Conservation (phyloP, 2,113 vertebrate species). For the Emydura subglobosa region DNA sequence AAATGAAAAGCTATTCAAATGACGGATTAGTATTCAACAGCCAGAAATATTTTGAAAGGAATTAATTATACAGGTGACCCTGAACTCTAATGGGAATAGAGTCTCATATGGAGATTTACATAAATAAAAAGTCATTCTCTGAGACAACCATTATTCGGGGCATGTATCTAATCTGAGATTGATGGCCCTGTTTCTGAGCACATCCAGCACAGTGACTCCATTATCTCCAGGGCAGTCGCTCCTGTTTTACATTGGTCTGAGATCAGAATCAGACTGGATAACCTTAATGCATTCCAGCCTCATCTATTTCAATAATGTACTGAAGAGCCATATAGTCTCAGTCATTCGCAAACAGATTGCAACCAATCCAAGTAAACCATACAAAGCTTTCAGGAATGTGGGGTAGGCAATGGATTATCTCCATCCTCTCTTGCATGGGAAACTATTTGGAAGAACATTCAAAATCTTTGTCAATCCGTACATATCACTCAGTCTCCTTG, state of each 20-base stretch:
- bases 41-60: not conserved
- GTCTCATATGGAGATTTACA: not conserved
- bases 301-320: not conserved
- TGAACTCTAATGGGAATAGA: not conserved
- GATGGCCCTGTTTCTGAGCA: not conserved
- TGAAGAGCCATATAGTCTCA: not conserved
- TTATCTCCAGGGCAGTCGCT: not conserved
- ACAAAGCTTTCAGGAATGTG: not conserved
- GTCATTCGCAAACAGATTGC: not conserved
- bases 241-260: not conserved
- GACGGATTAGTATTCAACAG: not conserved
- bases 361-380: not conserved
- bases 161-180: not conserved
- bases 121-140: not conserved
- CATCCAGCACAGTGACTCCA: not conserved
- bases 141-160: not conserved
- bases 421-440: not conserved
- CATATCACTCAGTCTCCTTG: not conserved
- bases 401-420: not conserved
- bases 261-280: not conserved
- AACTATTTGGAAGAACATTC: not conserved
- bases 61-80: not conserved
- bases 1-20: not conserved
- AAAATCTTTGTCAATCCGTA: not conserved
- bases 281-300: not conserved